These are phyloP conservation scores for Xyliphius kryptos DNA, from an alignment of 2,113 vertebrate genomes.

Conservation along the genomic window DNA sequence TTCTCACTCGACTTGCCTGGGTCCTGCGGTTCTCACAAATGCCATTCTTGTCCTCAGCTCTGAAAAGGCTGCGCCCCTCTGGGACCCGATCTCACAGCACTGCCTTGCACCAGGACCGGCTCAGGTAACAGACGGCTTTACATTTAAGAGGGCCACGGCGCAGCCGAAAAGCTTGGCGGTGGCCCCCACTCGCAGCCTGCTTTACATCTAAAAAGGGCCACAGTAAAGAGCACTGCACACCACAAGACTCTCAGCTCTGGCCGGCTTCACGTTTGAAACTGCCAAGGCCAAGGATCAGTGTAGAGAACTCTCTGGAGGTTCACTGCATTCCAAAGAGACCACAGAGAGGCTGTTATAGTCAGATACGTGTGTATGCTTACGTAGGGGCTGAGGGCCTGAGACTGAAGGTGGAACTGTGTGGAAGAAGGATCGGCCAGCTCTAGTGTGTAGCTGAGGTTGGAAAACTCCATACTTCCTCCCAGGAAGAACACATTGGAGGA, in stretches of 20 bases:
- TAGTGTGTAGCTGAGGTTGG: slow-evolving; percentile 71
- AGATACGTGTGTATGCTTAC: slow-evolving; percentile 59
- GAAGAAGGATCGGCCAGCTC: slow-evolving; percentile 69
- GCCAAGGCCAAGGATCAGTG: too few species aligned
- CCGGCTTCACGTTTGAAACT: too few species aligned
- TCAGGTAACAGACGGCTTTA: slow-evolving; percentile 60
- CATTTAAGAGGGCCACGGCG: slow-evolving; percentile 43
- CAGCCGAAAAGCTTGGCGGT: slow-evolving; percentile 12
- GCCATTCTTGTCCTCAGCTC: slow-evolving; percentile 62
- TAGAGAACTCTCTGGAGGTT: too few species aligned
- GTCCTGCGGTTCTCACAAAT: slow-evolving; percentile 60
- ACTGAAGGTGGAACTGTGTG: slow-evolving; percentile 68
- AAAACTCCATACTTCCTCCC: slow-evolving; percentile 73
- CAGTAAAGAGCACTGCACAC: slow-evolving; percentile 36
- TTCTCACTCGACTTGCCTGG: slow-evolving; percentile 60
- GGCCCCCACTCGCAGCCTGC: slow-evolving; percentile 33
- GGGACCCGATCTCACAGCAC: slow-evolving; percentile 48
- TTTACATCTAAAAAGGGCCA: slow-evolving; percentile 66
- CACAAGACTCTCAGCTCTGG: slow-evolving; percentile 26
- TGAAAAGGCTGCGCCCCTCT: slow-evolving; percentile 62
- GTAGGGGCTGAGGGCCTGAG: slow-evolving; percentile 66
- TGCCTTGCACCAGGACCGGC: slow-evolving; percentile 51
- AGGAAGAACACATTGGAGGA: slow-evolving; percentile 70
- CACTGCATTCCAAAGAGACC: too few species aligned
- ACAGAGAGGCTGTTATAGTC: not conserved